A percentile compares a stretch with the other conserved stretches of the same genome.
phyloP scores from a whole-genome alignment of 2,888 invertebrate genomes.

The Camponotus fellah region DNA sequence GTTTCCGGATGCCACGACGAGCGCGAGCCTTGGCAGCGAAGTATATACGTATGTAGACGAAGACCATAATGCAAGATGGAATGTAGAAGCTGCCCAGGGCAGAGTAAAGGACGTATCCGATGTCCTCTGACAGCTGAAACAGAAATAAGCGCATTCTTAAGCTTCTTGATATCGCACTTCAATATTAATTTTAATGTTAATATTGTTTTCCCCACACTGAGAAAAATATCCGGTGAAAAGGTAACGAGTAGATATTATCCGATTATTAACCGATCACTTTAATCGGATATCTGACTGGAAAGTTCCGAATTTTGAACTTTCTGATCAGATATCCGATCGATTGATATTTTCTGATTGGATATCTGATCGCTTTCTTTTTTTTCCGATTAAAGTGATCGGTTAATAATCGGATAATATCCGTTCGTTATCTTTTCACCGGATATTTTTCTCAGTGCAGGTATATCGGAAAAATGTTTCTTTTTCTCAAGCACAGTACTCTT shows the following conservation, averaged over 20 bases:
- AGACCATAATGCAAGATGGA: constrained; percentile 99
- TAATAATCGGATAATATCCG: too few relatives aligned
- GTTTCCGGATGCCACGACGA: constrained; percentile 94
- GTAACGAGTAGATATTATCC: too few relatives aligned
- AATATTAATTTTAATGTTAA: not conserved
- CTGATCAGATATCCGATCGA: too few relatives aligned
- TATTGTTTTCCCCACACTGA: not conserved
- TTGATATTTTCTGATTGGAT: too few relatives aligned
- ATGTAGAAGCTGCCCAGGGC: constrained; percentile 99
- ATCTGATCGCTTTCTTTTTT: too few relatives aligned
- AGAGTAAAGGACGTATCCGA: constrained; percentile 99
- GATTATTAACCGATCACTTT: too few relatives aligned
- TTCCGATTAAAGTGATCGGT: too few relatives aligned
- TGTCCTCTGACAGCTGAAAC: constrained; percentile 96
- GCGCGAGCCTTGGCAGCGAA: constrained; percentile 97
- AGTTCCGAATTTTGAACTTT: too few relatives aligned
- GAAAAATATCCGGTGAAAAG: too few relatives aligned
- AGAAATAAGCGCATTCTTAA: constrained; percentile 45
- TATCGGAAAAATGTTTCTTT: not conserved
- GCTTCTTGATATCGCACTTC: not conserved
- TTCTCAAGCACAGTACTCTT: not conserved
- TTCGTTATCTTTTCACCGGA: too few relatives aligned
- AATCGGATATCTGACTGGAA: too few relatives aligned
- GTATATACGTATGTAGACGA: constrained; percentile 99
- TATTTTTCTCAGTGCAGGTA: too few relatives aligned